Evolutionary conservation across 2,888 invertebrate genomes (phyloP).

Genomic region (Neoitamus cyanurus): DNA sequence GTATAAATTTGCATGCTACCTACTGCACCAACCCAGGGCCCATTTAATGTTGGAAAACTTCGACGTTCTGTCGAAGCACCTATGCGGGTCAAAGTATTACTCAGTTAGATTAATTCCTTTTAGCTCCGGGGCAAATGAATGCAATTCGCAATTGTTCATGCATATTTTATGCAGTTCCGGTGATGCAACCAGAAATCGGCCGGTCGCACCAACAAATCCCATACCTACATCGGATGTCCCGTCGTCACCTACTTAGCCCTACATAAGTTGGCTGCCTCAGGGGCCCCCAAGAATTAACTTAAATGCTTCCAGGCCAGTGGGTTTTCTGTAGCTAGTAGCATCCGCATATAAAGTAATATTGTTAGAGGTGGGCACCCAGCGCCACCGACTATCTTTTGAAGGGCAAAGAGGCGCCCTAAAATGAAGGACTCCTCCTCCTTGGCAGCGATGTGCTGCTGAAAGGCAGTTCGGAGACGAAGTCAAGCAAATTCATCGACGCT

Average conservation of each 20-base stretch:
- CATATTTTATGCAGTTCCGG: constrained; percentile 6
- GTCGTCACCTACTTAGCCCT: constrained; percentile 1
- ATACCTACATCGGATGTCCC: background rate
- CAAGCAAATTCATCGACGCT: background rate
- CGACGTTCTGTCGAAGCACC: background rate
- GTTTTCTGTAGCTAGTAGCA: constrained; percentile 16
- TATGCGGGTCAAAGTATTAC: background rate
- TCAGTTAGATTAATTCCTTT: constrained; percentile 21
- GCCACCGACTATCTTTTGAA: background rate
- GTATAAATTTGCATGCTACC: background rate
- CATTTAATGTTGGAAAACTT: background rate
- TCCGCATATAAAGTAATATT: constrained; percentile 24
- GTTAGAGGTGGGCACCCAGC: background rate
- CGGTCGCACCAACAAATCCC: too few species aligned
- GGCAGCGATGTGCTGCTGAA: background rate
- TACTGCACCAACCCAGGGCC: background rate
- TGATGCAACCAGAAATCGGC: background rate
- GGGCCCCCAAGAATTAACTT: constrained; percentile 25
- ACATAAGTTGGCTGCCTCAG: background rate
- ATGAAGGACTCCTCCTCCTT: background rate
- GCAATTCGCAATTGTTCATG: constrained; percentile 11
- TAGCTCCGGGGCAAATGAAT: constrained; percentile 1
- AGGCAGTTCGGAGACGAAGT: background rate
- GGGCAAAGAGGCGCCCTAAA: background rate
- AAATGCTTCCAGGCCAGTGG: constrained; percentile 48